A percentile compares a stretch with the other conserved stretches of the same genome.
Conservation (phyloP, 2,797 vertebrate species). For the Coendou prehensilis region DNA sequence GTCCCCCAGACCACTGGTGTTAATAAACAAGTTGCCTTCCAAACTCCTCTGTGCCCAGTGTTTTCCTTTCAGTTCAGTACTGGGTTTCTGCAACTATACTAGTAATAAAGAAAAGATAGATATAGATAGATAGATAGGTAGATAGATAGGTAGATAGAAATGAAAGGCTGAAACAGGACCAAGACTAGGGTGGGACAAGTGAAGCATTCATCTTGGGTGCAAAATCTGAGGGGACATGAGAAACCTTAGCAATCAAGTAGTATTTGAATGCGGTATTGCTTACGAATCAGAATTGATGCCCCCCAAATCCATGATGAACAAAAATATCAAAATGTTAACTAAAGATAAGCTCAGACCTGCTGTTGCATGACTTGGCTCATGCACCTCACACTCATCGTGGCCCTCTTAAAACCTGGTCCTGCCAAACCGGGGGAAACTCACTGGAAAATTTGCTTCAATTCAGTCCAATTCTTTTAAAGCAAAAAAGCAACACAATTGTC, state of each 20-base stretch:
- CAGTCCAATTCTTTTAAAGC: background rate
- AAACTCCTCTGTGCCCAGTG: too few species aligned
- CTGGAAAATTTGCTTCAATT: background rate
- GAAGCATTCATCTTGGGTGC: background rate
- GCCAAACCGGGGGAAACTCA: background rate
- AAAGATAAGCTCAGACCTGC: background rate
- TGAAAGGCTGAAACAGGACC: background rate
- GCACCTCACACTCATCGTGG: background rate
- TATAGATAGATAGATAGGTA: too few species aligned
- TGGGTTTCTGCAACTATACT: background rate
- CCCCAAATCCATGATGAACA: background rate
- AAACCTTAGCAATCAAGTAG: background rate
- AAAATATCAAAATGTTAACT: constrained; percentile 4
- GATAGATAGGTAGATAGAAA: too few species aligned
- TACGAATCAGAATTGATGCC: background rate
- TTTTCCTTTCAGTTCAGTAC: too few species aligned
- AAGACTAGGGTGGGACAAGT: background rate
- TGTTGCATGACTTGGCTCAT: background rate
- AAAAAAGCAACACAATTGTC: background rate
- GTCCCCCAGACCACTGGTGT: too few species aligned
- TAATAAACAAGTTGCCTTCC: too few species aligned
- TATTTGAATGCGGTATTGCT: background rate
- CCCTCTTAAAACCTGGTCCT: background rate
- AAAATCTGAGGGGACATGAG: background rate
- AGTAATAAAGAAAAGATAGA: background rate